Evolutionary conservation across 2,797 vertebrate genomes (phyloP).

Genomic region (Ficedula albicollis): DNA sequence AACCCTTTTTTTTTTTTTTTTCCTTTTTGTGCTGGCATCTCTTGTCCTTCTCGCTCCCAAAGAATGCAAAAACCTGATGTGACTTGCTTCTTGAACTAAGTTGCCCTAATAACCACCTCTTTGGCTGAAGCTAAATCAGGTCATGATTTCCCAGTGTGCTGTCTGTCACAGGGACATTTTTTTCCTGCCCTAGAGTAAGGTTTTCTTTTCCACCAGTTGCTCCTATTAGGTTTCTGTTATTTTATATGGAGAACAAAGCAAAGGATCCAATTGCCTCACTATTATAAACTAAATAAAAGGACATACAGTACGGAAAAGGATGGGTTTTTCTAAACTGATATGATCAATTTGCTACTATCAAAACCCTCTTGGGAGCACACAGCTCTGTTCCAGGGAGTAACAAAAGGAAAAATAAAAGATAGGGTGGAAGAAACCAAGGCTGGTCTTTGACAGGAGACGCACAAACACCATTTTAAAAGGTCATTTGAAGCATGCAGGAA

Average conservation of each 20-base stretch:
- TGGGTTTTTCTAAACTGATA: not conserved
- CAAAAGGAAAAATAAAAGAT: constrained; percentile 21
- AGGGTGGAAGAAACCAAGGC: not conserved
- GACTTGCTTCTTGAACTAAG: constrained; percentile 22
- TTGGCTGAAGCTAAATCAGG: constrained; percentile 24
- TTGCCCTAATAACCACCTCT: constrained; percentile 3
- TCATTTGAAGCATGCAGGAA: not conserved
- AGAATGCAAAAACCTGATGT: constrained; percentile 36
- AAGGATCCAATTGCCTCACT: constrained; percentile 28
- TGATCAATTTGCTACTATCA: not conserved
- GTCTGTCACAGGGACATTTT: constrained; percentile 18
- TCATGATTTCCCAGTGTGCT: constrained; percentile 7
- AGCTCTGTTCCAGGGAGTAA: not conserved
- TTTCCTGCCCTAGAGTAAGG: not conserved
- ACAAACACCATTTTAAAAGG: not conserved
- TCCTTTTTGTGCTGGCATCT: not conserved
- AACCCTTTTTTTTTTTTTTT: not conserved
- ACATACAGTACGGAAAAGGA: not conserved
- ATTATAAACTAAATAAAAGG: constrained; percentile 40
- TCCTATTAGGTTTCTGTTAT: constrained; percentile 44
- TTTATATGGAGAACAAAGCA: constrained; percentile 39
- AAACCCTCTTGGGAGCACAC: not conserved
- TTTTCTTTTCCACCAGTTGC: not conserved
- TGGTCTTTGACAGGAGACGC: not conserved
- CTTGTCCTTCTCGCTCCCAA: constrained; percentile 3